Percentiles rank a stretch among this genome's conserved stretches.
These are phyloP conservation scores for Indicator indicator DNA, from an alignment of 2,113 vertebrate species.

Conservation along the genomic window DNA sequence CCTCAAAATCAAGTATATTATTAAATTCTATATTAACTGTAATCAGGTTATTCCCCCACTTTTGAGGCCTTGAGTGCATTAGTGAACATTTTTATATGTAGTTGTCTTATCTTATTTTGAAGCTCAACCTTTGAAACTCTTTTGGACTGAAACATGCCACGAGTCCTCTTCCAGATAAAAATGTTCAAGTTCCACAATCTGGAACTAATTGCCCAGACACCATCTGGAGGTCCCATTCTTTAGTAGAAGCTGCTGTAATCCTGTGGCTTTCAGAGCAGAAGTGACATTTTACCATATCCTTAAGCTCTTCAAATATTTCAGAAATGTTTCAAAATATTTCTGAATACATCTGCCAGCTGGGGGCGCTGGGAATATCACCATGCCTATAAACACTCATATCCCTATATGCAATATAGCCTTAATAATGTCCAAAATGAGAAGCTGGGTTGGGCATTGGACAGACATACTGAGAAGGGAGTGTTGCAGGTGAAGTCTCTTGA, in stretches of 20 bases:
- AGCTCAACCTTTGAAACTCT: background rate
- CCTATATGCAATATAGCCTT: accelerated
- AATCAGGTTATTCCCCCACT: background rate
- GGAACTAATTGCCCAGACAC: constrained; percentile 51
- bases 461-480: background rate
- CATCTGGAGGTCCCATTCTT: constrained; percentile 25
- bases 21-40: background rate
- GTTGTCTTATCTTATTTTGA: constrained; percentile 41
- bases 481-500: background rate
- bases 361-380: background rate
- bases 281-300: background rate
- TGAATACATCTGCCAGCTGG: background rate
- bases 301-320: constrained; percentile 28
- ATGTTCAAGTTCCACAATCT: background rate
- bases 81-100: background rate
- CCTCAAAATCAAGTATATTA: constrained; percentile 11
- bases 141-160: background rate
- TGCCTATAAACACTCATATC: background rate
- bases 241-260: constrained; percentile 27
- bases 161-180: constrained; percentile 10
- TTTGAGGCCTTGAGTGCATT: background rate
- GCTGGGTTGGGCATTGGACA: background rate
- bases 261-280: constrained; percentile 18
- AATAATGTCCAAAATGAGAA: background rate
- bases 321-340: constrained; percentile 34